phyloP scores from a whole-genome alignment of 2,888 invertebrate genomes.

The Lucinisca nassula region DNA sequence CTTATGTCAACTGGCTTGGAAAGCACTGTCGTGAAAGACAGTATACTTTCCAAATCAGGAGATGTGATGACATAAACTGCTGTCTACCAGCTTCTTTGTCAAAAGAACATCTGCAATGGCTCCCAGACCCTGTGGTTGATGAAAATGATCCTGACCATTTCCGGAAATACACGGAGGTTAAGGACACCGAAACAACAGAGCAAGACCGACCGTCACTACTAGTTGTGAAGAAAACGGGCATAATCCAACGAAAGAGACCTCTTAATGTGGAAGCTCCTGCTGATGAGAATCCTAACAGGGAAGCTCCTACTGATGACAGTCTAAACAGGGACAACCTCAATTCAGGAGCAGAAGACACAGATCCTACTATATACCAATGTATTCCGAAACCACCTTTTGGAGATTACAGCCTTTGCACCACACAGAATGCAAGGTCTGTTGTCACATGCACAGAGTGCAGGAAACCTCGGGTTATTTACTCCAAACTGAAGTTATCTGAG shows the following conservation, averaged over 20 bases:
- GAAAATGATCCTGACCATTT: slow-evolving; percentile 3
- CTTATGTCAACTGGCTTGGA: slow-evolving; percentile 17
- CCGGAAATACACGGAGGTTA: not conserved
- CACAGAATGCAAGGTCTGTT: not conserved
- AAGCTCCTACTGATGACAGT: not conserved
- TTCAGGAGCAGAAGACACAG: not conserved
- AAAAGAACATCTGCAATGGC: slow-evolving; percentile 31
- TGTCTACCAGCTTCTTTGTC: slow-evolving; percentile 21
- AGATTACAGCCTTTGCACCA: not conserved
- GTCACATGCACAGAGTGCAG: not conserved
- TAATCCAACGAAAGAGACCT: not conserved
- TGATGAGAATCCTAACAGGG: not conserved
- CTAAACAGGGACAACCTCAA: not conserved
- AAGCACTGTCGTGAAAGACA: slow-evolving; percentile 36
- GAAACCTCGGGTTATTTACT: too few relatives aligned
- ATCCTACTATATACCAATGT: not conserved
- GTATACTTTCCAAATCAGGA: slow-evolving; percentile 55
- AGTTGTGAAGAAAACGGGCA: not conserved
- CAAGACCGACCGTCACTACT: slow-evolving; percentile 15
- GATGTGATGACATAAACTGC: slow-evolving; percentile 37
- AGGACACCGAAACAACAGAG: slow-evolving; percentile 10
- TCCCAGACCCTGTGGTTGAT: slow-evolving; percentile 44
- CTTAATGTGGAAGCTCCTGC: not conserved
- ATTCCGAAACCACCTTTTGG: not conserved
- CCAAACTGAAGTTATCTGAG: not conserved